Evolutionary conservation across 2,113 vertebrate genomes (phyloP), one percentile per base, ranked within the genome.

Genomic region (Malurus cyaneus): DNA sequence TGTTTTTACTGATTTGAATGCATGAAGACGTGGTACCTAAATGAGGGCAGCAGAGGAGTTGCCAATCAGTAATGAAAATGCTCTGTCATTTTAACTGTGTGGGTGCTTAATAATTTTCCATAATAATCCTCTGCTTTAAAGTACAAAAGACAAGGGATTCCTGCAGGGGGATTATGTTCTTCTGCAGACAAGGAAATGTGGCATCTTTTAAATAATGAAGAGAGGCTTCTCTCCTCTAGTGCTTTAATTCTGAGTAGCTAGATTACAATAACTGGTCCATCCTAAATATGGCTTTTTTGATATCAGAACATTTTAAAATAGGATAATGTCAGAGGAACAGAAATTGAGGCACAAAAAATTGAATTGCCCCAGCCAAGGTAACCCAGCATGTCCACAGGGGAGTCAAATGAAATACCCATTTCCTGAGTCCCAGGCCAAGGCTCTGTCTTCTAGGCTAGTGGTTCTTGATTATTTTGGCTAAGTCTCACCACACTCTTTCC

Each of bases 21-120:
- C 67, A 66, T 59, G 31, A 83, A 89, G 88, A 82, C 46, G n/a
- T 42, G 36, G 70, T 77, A 86, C 54, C 41, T 93, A 93, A 92
- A 94, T 88, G 93, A 79, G 87, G 60, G 52, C 69, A 91, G 61
- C 67, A 92, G 89, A 95, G 78, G 87, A 86, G 76, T 80, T 89
- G 59, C 87, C 52, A 62, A 70, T 95, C 81, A 73, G 39, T 88
- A 82, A 70, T 28, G 34, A 95, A 88, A 71, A 91, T 84, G 18
- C 42, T 85, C 66, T 91, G 71, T 85, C 52, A 85, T n/a, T 87
- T 91, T 94, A 89, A 46, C 54, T 70, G 60, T 86, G 81, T 93
- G 87, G 87, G 81, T 77, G 71, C 84, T 88, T 93, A 61, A 89
- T 94, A 0, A 76, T 88, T 82, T 94, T 93, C 78, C 87, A n/a